Evolutionary conservation across 2,113 vertebrate species (phyloP).

Genomic region (Campylorhamphus procurvoides): DNA sequence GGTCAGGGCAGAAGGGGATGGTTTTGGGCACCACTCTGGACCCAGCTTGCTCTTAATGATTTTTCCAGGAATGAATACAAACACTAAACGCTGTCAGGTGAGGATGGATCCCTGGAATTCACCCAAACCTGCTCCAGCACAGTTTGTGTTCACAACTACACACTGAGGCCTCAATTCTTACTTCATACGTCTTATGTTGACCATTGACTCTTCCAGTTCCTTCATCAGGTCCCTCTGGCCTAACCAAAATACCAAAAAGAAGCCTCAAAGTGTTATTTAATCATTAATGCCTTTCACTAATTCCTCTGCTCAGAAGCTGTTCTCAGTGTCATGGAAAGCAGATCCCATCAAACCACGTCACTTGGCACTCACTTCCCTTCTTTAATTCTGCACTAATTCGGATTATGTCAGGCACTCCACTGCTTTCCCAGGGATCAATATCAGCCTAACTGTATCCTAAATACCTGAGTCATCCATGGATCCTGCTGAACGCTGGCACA

Average conservation of each 20-base stretch:
- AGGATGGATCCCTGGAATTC: not conserved
- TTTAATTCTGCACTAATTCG: not conserved
- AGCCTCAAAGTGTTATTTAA: not conserved
- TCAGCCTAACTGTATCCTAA: not conserved
- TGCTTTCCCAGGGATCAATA: not conserved
- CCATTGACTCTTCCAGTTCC: not conserved
- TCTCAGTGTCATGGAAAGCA: not conserved
- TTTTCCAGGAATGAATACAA: not conserved
- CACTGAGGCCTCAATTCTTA: not conserved
- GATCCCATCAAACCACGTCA: not conserved
- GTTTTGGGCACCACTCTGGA: not conserved
- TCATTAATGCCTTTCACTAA: not conserved
- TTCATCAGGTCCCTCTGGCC: not conserved
- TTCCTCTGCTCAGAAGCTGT: not conserved
- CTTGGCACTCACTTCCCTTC: not conserved
- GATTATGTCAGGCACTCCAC: not conserved
- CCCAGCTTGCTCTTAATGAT: too few species aligned
- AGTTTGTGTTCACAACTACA: not conserved
- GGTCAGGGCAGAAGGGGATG: not conserved
- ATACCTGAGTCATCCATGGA: not conserved
- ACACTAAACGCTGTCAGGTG: not conserved
- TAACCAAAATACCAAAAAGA: not conserved
- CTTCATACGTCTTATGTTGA: accelerated
- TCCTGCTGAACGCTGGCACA: not conserved
- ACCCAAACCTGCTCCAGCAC: not conserved